These are phyloP conservation scores for Antheraea pernyi DNA, from an alignment of 1,140 invertebrate genomes.

Conservation along the genomic window DNA sequence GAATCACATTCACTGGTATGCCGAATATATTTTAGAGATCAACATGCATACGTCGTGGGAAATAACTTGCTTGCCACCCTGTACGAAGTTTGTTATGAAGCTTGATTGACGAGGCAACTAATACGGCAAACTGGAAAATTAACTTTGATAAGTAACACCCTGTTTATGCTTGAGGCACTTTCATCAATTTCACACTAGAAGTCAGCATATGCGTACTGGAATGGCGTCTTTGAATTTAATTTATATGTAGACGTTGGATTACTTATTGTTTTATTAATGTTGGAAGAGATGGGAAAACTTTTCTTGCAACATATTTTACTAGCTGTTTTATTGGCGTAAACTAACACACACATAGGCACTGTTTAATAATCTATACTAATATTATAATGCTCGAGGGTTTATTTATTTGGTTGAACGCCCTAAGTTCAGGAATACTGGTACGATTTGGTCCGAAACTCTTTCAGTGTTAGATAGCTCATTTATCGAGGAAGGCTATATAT, in stretches of 20 bases:
- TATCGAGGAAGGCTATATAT: no score
- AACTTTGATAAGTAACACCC: slow-evolving; percentile 45
- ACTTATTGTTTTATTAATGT: neutral
- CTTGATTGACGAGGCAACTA: slow-evolving; percentile 46
- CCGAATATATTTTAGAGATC: no score
- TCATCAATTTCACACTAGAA: slow-evolving; percentile 31
- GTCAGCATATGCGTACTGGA: neutral
- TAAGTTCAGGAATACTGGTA: no score
- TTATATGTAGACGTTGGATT: neutral
- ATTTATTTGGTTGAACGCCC: no score
- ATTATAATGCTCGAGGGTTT: no score
- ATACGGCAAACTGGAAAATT: slow-evolving; percentile 46
- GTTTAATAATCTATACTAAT: no score
- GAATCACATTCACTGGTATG: no score
- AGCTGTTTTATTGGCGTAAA: neutral
- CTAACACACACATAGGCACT: no score
- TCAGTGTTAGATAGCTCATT: no score
- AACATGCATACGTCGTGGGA: neutral
- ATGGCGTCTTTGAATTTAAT: neutral
- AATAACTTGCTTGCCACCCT: neutral
- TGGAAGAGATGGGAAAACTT: neutral
- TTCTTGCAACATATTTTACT: neutral
- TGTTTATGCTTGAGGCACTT: slow-evolving; percentile 27
- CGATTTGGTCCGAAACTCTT: no score
- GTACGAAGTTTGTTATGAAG: slow-evolving; percentile 6